Conservation (phyloP, 1,140 invertebrate species). For the Geopemphigus sp. region DNA sequence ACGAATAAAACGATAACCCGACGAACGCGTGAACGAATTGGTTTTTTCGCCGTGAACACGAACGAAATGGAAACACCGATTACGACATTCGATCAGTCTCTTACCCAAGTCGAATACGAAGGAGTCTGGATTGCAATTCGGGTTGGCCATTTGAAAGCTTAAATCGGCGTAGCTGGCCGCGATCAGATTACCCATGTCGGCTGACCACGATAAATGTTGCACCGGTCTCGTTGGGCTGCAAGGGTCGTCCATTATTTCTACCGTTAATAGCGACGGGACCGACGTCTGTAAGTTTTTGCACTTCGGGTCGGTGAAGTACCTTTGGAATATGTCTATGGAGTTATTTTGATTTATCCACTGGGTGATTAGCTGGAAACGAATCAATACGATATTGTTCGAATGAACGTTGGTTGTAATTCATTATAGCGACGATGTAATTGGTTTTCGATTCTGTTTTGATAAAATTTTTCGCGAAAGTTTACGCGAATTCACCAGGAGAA, state of each 20-base stretch:
- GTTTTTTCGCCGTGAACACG: too few species aligned
- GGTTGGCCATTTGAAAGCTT: conserved; percentile 70
- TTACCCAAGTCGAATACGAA: conserved; percentile 90
- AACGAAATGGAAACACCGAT: too few species aligned
- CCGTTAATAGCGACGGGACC: not conserved
- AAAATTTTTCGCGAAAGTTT: too few species aligned
- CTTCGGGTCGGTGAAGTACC: conserved; percentile 58
- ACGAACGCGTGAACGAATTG: too few species aligned
- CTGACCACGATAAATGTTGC: conserved; percentile 84
- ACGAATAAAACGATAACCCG: too few species aligned
- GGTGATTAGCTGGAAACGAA: conserved; percentile 60
- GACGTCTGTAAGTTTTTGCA: not conserved
- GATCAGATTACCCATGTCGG: conserved; percentile 73
- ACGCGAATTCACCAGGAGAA: too few species aligned
- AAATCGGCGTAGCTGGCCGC: conserved; percentile 84
- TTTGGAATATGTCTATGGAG: conserved; percentile 65
- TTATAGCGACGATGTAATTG: too few species aligned
- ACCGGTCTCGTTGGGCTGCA: conserved; percentile 66
- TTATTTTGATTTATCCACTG: conserved; percentile 66
- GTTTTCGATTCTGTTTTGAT: too few species aligned
- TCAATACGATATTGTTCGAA: not conserved
- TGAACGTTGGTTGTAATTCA: too few species aligned
- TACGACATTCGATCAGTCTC: too few species aligned
- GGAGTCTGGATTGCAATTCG: conserved; percentile 65
- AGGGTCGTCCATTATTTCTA: not conserved